Evolutionary conservation across 2,888 invertebrate genomes (phyloP).

Genomic region (Villa cingulata): DNA sequence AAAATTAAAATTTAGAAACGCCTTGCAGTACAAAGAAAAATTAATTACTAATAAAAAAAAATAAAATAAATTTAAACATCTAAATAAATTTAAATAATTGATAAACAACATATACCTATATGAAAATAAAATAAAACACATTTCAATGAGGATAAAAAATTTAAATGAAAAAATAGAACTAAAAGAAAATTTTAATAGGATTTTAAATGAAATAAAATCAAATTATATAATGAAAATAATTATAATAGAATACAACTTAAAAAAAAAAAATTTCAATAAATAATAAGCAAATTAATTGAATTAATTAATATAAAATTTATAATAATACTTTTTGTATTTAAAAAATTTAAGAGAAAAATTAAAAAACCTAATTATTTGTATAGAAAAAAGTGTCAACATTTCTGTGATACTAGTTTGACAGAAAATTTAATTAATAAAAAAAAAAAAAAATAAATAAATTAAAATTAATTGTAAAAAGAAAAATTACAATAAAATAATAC

Average conservation of each 20-base stretch:
- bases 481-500: neutral
- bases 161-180: neutral
- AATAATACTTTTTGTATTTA: slow-evolving; percentile 1
- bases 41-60: neutral
- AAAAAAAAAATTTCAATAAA: neutral
- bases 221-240: too few species aligned
- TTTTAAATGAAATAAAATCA: too few species aligned
- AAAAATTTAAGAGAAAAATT: slow-evolving; percentile 1
- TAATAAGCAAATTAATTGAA: neutral
- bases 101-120: neutral
- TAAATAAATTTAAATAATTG: neutral
- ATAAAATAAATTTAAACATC: neutral
- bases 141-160: too few species aligned
- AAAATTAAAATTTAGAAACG: neutral
- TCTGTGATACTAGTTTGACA: slow-evolving; percentile 14
- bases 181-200: too few species aligned
- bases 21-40: neutral
- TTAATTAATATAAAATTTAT: neutral
- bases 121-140: neutral
- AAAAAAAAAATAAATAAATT: neutral
- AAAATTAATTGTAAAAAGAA: neutral
- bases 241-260: too few species aligned
- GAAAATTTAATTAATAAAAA: slow-evolving; percentile 8
- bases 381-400: slow-evolving; percentile 7
- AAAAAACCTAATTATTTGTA: neutral